A percentile compares a stretch with the other conserved stretches of the same genome.
phyloP scores from a whole-genome alignment of 2,888 invertebrate species.

The Drosophila anomalata region DNA sequence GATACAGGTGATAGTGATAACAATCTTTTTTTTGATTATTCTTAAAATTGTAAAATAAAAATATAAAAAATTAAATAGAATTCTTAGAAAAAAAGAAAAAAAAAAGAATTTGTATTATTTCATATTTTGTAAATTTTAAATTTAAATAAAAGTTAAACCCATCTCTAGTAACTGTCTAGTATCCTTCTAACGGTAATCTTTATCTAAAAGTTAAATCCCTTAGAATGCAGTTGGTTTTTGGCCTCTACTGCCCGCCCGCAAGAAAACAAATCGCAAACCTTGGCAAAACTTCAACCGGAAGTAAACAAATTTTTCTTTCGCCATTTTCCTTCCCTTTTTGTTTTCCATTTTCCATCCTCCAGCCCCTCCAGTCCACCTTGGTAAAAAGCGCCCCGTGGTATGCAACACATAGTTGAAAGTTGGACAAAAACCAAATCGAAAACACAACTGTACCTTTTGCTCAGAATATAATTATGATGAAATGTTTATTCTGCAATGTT shows the following conservation, averaged over 20 bases:
- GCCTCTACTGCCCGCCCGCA: constrained; percentile 13
- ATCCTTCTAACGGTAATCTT: background rate
- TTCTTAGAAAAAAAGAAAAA: background rate
- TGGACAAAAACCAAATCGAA: constrained; percentile 13
- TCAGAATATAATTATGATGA: constrained; percentile 54
- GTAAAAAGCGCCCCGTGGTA: constrained; percentile 46
- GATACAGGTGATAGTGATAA: constrained; percentile 10
- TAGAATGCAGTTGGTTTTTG: constrained; percentile 21
- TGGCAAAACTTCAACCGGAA: constrained; percentile 51
- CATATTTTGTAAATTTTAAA: background rate
- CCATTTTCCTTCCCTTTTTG: constrained; percentile 3
- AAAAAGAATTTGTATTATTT: background rate
- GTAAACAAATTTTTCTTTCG: constrained; percentile 49
- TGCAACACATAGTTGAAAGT: constrained; percentile 57
- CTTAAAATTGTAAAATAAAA: background rate
- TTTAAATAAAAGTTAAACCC: background rate
- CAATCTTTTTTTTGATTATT: background rate
- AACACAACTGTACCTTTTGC: constrained; percentile 44
- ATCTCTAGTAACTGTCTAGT: background rate
- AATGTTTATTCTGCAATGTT: constrained; percentile 28
- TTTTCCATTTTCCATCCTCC: constrained; percentile 4
- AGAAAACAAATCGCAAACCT: constrained; percentile 30
- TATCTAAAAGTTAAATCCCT: background rate
- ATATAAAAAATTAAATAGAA: background rate
- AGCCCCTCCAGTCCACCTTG: constrained; percentile 3